Conservation (phyloP, 2,888 invertebrate genomes). For the Phaonia tiefii region DNA sequence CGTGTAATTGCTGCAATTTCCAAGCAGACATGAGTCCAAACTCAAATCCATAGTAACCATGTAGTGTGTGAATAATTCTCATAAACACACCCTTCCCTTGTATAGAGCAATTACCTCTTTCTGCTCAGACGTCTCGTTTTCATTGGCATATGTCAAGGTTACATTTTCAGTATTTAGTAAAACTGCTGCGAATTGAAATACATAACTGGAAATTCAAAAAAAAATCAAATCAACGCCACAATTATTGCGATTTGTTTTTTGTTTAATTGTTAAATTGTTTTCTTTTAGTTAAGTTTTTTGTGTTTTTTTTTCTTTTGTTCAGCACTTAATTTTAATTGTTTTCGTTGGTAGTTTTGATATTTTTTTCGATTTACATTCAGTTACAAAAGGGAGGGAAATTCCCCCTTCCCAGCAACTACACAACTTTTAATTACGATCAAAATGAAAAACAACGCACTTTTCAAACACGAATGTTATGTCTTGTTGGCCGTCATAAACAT, state of each 20-base stretch:
- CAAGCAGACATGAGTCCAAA: background rate
- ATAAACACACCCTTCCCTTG: conserved; percentile 34
- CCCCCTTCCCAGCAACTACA: conserved; percentile 3
- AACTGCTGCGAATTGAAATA: background rate
- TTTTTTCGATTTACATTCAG: background rate
- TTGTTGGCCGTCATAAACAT: background rate
- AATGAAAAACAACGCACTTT: conserved; percentile 14
- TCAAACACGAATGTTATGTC: background rate
- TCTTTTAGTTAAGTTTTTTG: conserved; percentile 2
- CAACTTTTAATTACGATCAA: conserved; percentile 21
- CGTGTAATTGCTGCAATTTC: conserved; percentile 1
- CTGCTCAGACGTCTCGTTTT: conserved; percentile 36
- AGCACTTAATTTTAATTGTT: background rate
- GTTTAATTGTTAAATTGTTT: background rate
- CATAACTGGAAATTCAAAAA: background rate
- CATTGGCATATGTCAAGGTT: conserved; percentile 61
- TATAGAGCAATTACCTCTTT: conserved; percentile 6
- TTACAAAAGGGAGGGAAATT: conserved; percentile 4
- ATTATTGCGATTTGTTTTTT: too few relatives aligned
- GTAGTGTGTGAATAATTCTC: background rate
- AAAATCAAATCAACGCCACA: conserved; percentile 7
- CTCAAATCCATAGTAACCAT: background rate
- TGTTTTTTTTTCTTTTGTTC: conserved; percentile 8
- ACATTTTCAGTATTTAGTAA: conserved; percentile 19
- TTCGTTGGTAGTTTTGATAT: background rate